These are phyloP conservation scores for Ceriagrion tenellum DNA, from an alignment of 2,888 invertebrate species.

Conservation along the genomic window DNA sequence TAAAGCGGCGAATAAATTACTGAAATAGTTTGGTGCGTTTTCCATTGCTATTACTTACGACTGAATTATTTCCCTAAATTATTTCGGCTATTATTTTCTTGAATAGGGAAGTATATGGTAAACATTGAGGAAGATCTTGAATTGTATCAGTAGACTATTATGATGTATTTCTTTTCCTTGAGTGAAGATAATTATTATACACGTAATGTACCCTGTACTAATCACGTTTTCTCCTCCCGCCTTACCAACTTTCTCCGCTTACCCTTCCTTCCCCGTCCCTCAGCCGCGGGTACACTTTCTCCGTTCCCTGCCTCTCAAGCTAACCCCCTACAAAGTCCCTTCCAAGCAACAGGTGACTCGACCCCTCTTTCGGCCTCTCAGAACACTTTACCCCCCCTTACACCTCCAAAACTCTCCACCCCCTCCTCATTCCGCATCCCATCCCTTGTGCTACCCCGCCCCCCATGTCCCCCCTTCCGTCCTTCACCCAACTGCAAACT, in stretches of 20 bases:
- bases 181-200: no score
- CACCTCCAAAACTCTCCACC: not conserved
- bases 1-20: no score
- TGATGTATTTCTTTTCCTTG: no score
- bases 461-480: not conserved
- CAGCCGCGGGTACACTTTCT: not conserved
- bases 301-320: not conserved
- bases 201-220: not conserved
- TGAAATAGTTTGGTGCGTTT: no score
- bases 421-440: not conserved
- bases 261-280: not conserved
- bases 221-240: not conserved
- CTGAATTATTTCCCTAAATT: no score
- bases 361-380: not conserved
- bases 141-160: no score
- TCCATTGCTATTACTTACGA: no score
- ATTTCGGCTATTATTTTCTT: no score
- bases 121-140: no score
- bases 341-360: slow-evolving; percentile 12
- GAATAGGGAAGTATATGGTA: no score
- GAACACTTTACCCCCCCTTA: not conserved
- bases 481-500: not conserved
- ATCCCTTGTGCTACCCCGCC: not conserved
- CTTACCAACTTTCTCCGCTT: not conserved
- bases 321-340: not conserved